Evolutionary conservation across 2,888 invertebrate genomes (phyloP), one percentile per base, ranked within the genome.

Genomic region (Entomobrya multifasciata): DNA sequence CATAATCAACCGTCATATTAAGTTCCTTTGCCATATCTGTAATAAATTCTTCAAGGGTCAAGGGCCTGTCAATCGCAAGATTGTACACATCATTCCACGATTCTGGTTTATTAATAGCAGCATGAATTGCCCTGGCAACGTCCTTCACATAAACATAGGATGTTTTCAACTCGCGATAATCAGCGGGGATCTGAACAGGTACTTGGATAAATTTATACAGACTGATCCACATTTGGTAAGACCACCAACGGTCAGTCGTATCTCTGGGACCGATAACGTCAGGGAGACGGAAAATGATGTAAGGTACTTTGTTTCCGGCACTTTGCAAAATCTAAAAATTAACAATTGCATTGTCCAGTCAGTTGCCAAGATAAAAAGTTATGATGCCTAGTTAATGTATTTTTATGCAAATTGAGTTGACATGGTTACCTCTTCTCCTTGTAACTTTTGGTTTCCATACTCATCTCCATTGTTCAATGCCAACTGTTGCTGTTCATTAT

Each of bases 261-360:
- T 93, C 93, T 30, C 93, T 90, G 47, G 92, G 92, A 10, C 93
- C 93, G 15, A 93, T 90, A 1, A 93, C 93, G 89, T 93, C 93
- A 0, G 93, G 93, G 20, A 93, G 91, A 44, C 93, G 91, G 4
- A 93, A 91, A 36, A 92, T 91, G 0, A 93, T 89, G 88, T 92
- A 93, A 90, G 90, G 27, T 17, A 88, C 36, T 44, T 84, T 85
- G 30, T 87, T 87, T 60, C 80, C 85, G 1, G 81, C 55, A n/a
- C 78, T 67, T 20, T 80, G 41, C 57, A 88, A 22, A 62, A 80
- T 57, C 65, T 62, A 15, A 11, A 60, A 47, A 76, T 27, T 20
- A 70, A 22, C 8, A 55, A 55, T 22, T n/a, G n/a, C 65, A 67
- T 15, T 65, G 47, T 76, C 41, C 52, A 15, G 22, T 20, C 15